These are phyloP conservation scores for Oreochromis niloticus DNA, from an alignment of 2,113 vertebrate genomes.

Conservation along the genomic window DNA sequence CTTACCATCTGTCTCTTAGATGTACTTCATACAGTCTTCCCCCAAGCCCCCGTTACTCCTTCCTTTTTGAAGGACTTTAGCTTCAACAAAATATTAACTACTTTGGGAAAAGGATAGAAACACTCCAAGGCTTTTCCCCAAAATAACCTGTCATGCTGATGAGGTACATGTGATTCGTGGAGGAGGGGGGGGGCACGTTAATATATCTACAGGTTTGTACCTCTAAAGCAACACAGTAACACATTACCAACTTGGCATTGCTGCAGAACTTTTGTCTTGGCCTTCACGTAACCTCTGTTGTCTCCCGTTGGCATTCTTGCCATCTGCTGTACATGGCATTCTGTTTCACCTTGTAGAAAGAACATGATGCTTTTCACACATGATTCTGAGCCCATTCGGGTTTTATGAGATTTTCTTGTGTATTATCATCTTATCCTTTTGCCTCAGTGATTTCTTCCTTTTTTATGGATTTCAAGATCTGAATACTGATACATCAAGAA, in stretches of 20 bases:
- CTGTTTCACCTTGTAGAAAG: conserved; percentile 20
- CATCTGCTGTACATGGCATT: conserved; percentile 38
- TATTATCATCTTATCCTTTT: background rate
- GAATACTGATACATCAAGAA: background rate
- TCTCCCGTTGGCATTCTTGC: conserved; percentile 33
- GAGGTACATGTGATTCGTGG: background rate
- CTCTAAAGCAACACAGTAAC: background rate
- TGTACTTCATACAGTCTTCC: conserved; percentile 16
- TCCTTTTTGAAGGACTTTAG: conserved; percentile 43
- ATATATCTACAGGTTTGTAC: background rate
- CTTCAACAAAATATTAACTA: conserved; percentile 22
- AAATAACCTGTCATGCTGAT: conserved; percentile 12
- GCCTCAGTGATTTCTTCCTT: background rate
- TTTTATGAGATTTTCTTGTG: background rate
- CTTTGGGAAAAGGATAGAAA: background rate
- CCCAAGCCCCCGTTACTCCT: conserved; percentile 1
- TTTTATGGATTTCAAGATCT: background rate
- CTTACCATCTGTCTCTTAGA: conserved; percentile 49
- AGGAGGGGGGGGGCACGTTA: background rate
- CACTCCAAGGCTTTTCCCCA: background rate
- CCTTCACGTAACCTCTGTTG: conserved; percentile 44
- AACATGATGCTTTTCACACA: background rate
- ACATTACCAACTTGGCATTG: background rate
- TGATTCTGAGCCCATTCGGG: background rate
- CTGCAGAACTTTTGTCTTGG: conserved; percentile 4